Evolutionary conservation across 2,888 invertebrate species (phyloP), one percentile per base, ranked within the genome.

Genomic region (Masnerella sp.): DNA sequence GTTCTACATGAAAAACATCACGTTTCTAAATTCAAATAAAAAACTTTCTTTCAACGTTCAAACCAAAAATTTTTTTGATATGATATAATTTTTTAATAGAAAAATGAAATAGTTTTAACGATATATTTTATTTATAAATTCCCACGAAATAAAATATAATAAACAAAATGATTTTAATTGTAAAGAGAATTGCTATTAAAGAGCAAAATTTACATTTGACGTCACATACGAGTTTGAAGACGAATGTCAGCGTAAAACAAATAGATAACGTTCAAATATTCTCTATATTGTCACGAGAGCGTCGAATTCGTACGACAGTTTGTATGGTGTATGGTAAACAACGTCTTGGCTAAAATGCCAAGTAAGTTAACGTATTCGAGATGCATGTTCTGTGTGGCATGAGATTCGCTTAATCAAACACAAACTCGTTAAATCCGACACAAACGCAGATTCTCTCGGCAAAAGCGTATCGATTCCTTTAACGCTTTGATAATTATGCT

Each of bases 361-460:
- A 51, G 15, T 14, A 25, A 47, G 34, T 52, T 25, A 14, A 32
- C 22, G 34, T 43, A 62, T 62, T 52, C 43, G 7, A 42, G 5
- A 51, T 34, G 34, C 22, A 40, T 40, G 7, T 14, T 38, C 25
- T 8, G 38, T 43, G 42, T 34, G 18, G 34, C 14, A 14, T 38
- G 49, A 40, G 49, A 51, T 32, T 62, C 62, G 11, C 43, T 62
- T 62, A 62, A 62, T 62, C 62, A 62, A 62, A 62, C 42, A 62
- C 51, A 42, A 61, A 61, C 38, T 61, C 22, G 61, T 49, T 49
- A 40, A 49, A 49, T 49, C 49, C 40, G 30, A 49, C 61, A 49
- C 36, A 61, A 30, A 40, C 18, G 40, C 12, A 18, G 15, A 56
- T 43, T 20, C 12, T 47, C 43, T 18, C 20, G 15, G 32, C 30